Percentiles rank a stretch among this genome's conserved stretches.
Evolutionary conservation across 2,888 invertebrate genomes (phyloP).

Genomic region (Drosophila neotestacea): DNA sequence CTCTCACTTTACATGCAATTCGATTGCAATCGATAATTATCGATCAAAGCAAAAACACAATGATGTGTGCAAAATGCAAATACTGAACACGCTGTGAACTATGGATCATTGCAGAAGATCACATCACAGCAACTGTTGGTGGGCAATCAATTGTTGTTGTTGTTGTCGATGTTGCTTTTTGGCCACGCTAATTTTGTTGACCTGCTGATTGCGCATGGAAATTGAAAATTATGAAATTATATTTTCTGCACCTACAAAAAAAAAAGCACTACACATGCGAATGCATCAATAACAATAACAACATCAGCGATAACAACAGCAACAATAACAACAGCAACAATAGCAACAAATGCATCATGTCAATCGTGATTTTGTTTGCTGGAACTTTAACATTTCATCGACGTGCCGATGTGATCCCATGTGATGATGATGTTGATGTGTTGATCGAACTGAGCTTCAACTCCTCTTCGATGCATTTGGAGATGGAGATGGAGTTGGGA

Average conservation of each 20-base stretch:
- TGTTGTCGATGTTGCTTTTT: conserved; percentile 50
- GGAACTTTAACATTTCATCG: conserved; percentile 82
- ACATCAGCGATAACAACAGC: conserved; percentile 36
- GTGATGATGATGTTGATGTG: conserved; percentile 56
- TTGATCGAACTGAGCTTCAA: conserved; percentile 50
- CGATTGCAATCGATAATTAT: conserved; percentile 23
- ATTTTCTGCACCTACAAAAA: conserved; percentile 69
- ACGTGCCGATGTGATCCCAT: conserved; percentile 73
- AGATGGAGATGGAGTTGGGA: conserved; percentile 24
- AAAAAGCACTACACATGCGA: conserved; percentile 51
- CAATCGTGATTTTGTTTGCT: conserved; percentile 81
- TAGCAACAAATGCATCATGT: conserved; percentile 73
- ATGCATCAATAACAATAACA: conserved; percentile 44
- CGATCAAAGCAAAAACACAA: conserved; percentile 58
- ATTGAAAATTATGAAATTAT: conserved; percentile 81
- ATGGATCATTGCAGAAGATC: conserved; percentile 60
- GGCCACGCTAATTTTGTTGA: conserved; percentile 80
- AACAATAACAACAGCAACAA: conserved; percentile 17
- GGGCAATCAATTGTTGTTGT: conserved; percentile 48
- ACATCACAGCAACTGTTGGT: conserved; percentile 45
- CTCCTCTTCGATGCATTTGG: conserved; percentile 3
- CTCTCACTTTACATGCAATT: conserved; percentile 52
- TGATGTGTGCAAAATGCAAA: conserved; percentile 77
- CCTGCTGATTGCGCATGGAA: conserved; percentile 81
- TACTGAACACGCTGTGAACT: conserved; percentile 49